phyloP scores from a whole-genome alignment of 92 coral and sea anemone genomes.

The Palythoa caribaeorum region DNA sequence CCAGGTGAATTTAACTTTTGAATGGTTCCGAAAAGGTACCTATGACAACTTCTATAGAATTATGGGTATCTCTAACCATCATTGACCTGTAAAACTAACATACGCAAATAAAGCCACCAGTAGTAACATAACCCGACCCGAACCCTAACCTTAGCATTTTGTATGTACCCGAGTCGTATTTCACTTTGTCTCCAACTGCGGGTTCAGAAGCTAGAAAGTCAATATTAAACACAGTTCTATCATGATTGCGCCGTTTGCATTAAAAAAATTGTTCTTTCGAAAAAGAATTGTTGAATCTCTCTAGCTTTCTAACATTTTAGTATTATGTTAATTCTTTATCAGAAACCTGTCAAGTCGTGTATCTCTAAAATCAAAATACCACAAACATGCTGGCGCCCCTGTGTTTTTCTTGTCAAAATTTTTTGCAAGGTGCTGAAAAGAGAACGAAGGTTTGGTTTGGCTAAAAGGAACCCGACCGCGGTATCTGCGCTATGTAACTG shows the following conservation, averaged over 20 bases:
- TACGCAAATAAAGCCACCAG: background rate
- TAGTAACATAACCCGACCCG: background rate
- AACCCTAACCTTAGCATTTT: background rate
- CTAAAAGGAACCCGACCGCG: background rate
- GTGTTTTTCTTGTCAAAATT: constrained; percentile 31
- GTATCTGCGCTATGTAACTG: background rate
- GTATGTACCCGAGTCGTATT: background rate
- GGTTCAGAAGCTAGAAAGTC: background rate
- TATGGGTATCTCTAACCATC: no score
- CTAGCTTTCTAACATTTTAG: background rate
- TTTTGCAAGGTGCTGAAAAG: constrained; percentile 25
- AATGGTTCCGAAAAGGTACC: no score
- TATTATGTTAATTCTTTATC: background rate
- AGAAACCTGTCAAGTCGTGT: background rate
- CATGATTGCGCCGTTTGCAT: background rate
- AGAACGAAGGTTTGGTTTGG: background rate
- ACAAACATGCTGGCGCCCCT: constrained; percentile 29
- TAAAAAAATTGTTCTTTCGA: no score
- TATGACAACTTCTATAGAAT: no score
- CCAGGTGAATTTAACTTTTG: no score
- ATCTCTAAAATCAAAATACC: background rate
- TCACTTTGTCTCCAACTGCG: background rate
- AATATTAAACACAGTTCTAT: background rate
- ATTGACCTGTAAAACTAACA: background rate
- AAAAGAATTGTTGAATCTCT: background rate